Evolutionary conservation across 2,888 invertebrate species (phyloP).

Genomic region (Rhamphomyia laevipes): DNA sequence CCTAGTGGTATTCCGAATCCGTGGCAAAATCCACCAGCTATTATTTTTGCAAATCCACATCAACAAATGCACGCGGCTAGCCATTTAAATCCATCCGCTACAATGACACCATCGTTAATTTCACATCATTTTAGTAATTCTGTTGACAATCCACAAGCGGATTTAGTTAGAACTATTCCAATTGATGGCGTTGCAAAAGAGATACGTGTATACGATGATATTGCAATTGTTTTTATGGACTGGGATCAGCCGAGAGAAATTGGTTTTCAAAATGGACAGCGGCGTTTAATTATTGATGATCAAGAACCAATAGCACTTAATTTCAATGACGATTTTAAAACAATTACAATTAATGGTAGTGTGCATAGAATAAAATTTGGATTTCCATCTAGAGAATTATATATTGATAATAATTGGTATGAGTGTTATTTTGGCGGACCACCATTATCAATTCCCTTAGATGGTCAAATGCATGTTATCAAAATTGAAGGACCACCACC

Average conservation of each 20-base stretch:
- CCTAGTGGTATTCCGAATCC: conserved; percentile 2
- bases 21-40: conserved; percentile 10
- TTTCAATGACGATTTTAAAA: conserved; percentile 59
- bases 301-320: conserved; percentile 52
- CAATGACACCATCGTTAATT: neutral
- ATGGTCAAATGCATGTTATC: conserved; percentile 62
- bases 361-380: conserved; percentile 74
- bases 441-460: conserved; percentile 67
- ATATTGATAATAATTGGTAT: conserved; percentile 77
- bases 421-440: conserved; percentile 90
- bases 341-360: conserved; percentile 60
- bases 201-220: conserved; percentile 71
- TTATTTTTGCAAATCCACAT: conserved; percentile 10
- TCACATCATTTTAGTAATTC: conserved; percentile 30
- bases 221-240: conserved; percentile 71
- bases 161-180: conserved; percentile 65
- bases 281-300: conserved; percentile 65
- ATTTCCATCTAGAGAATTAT: conserved; percentile 82
- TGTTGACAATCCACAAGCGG: conserved; percentile 47
- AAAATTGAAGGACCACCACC: conserved; percentile 86
- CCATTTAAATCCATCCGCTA: conserved; percentile 6
- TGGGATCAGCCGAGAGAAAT: conserved; percentile 80
- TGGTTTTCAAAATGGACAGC: conserved; percentile 67
- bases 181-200: conserved; percentile 73
- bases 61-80: neutral